Conservation (phyloP, 2,888 invertebrate genomes). For the Tiliacea aurago region DNA sequence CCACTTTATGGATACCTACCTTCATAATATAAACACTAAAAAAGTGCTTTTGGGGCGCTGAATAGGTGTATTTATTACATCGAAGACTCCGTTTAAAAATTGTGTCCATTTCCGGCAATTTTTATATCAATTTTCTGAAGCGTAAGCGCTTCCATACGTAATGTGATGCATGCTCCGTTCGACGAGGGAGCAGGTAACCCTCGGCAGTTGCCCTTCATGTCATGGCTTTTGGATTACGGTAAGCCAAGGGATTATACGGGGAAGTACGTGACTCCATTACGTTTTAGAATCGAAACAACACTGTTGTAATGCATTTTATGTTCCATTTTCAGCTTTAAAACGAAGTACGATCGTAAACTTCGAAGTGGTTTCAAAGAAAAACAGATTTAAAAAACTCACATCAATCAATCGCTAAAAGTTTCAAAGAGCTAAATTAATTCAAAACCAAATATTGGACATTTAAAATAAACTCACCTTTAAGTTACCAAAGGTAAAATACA, state of each 20-base stretch:
- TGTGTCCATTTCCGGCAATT: slow-evolving; percentile 42
- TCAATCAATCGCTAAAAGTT: slow-evolving; percentile 43
- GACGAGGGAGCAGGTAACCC: slow-evolving; percentile 42
- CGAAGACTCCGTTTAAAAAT: slow-evolving; percentile 42
- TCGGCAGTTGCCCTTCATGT: slow-evolving; percentile 44
- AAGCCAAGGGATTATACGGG: slow-evolving; percentile 56
- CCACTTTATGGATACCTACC: not conserved
- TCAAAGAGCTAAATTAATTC: slow-evolving; percentile 30
- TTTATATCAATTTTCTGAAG: slow-evolving; percentile 51
- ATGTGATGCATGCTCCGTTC: slow-evolving; percentile 18
- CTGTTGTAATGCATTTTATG: slow-evolving; percentile 52
- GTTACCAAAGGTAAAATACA: slow-evolving; percentile 37
- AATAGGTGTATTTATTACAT: slow-evolving; percentile 47
- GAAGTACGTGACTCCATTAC: slow-evolving; percentile 64
- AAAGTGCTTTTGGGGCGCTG: slow-evolving; percentile 4
- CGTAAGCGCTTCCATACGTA: slow-evolving; percentile 14
- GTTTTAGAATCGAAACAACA: slow-evolving; percentile 42
- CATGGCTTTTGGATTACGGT: slow-evolving; percentile 52
- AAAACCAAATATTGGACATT: slow-evolving; percentile 38
- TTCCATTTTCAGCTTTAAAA: slow-evolving; percentile 37
- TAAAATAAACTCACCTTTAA: slow-evolving; percentile 45
- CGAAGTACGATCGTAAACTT: slow-evolving; percentile 40
- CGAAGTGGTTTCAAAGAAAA: slow-evolving; percentile 47
- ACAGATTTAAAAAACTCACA: slow-evolving; percentile 47
- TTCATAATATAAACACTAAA: slow-evolving; percentile 29